phyloP scores from a whole-genome alignment of 2,888 invertebrate genomes.

The Hedychridium roseum region DNA sequence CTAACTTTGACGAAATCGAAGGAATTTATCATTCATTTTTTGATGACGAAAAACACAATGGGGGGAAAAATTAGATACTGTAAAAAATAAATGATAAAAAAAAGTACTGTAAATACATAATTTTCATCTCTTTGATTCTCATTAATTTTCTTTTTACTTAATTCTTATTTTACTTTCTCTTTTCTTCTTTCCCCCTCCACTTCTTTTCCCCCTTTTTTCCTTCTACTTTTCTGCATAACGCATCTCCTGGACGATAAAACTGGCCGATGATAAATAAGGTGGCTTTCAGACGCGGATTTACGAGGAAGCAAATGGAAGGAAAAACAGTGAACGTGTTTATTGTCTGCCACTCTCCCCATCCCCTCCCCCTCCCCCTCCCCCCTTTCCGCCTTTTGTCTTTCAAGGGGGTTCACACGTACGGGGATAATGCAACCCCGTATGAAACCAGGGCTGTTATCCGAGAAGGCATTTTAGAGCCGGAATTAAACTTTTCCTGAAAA shows the following conservation, averaged over 20 bases:
- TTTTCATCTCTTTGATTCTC: too few relatives aligned
- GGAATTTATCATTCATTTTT: too few relatives aligned
- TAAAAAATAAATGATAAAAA: too few relatives aligned
- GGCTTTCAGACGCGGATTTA: slow-evolving; percentile 58
- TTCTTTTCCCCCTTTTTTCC: slow-evolving; percentile 17
- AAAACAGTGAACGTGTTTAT: slow-evolving; percentile 60
- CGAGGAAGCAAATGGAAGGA: slow-evolving; percentile 58
- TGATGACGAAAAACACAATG: too few relatives aligned
- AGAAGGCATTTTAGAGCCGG: too few relatives aligned
- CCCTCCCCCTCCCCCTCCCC: slow-evolving; percentile 9
- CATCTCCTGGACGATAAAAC: slow-evolving; percentile 18
- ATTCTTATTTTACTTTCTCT: slow-evolving; percentile 9
- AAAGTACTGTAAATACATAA: too few relatives aligned
- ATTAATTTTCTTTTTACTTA: too few relatives aligned
- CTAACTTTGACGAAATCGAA: too few relatives aligned
- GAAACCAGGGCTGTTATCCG: too few relatives aligned
- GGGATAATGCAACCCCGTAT: slow-evolving; percentile 45
- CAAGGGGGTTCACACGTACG: slow-evolving; percentile 42
- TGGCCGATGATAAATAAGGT: background rate
- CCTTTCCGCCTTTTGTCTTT: slow-evolving; percentile 10
- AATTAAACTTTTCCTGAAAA: too few relatives aligned
- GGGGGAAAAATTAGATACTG: too few relatives aligned
- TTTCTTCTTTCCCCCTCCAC: slow-evolving; percentile 8
- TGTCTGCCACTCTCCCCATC: slow-evolving; percentile 32
- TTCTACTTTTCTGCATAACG: slow-evolving; percentile 23